A percentile compares a stretch with the other conserved stretches of the same genome.
Conservation (phyloP, 2,888 invertebrate species). For the Catocala nupta region DNA sequence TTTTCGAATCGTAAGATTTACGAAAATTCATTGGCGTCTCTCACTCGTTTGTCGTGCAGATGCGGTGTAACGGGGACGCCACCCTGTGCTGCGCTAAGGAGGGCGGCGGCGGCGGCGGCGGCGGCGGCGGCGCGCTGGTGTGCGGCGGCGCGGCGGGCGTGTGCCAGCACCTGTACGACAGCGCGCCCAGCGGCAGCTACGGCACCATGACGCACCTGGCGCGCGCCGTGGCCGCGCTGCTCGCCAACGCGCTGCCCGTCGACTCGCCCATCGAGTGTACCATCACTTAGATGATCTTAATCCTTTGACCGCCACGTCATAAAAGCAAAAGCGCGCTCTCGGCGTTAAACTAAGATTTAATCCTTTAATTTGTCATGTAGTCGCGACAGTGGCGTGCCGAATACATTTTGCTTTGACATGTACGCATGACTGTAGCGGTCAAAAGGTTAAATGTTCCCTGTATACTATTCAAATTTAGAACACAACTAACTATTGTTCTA, state of each 20-base stretch:
- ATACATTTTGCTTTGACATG: too few species aligned
- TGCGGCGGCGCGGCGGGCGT: constrained; percentile 98
- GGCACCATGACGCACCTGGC: constrained; percentile 99
- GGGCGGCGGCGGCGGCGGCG: constrained; percentile 89
- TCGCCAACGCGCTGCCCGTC: constrained; percentile 91
- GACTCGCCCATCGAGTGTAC: constrained; percentile 94
- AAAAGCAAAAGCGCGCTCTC: too few species aligned
- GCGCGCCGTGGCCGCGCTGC: constrained; percentile 91
- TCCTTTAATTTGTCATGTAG: too few species aligned
- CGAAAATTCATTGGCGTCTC: too few species aligned
- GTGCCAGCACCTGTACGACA: constrained; percentile 99
- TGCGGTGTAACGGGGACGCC: constrained; percentile 95
- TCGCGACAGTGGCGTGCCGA: too few species aligned
- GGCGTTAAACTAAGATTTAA: too few species aligned
- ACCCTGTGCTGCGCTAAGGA: constrained; percentile 97
- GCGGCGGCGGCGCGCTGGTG: constrained; percentile 88
- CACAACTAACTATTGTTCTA: too few species aligned
- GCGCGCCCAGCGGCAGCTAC: constrained; percentile 98
- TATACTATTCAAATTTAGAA: too few species aligned
- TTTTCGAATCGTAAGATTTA: too few species aligned
- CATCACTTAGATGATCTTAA: constrained; percentile 83
- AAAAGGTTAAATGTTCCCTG: too few species aligned
- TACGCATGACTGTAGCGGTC: too few species aligned
- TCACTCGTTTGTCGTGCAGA: constrained; percentile 68
- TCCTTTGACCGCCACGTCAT: too few species aligned